Conservation (phyloP, 1,140 invertebrate genomes). For the Pogonus chalceus region DNA sequence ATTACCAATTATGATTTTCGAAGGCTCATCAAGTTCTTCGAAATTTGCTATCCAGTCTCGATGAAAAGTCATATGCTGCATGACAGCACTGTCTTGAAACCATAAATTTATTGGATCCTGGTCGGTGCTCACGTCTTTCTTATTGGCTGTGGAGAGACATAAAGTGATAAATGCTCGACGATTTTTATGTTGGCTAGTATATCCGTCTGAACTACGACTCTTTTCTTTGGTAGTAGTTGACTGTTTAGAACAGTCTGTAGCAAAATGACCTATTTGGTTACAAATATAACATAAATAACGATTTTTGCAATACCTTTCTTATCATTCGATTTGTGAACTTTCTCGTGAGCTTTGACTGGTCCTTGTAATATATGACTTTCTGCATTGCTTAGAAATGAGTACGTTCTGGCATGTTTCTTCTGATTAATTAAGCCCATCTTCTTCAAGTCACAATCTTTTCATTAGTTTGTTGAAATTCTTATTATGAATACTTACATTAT, state of each 20-base stretch:
- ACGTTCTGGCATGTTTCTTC: background rate
- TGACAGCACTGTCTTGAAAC: slow-evolving; percentile 19
- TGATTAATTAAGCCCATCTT: background rate
- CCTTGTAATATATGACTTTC: background rate
- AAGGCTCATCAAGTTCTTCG: slow-evolving; percentile 11
- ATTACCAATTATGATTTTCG: slow-evolving; percentile 8
- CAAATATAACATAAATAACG: slow-evolving; percentile 16
- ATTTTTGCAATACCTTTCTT: slow-evolving; percentile 19
- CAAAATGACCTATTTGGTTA: slow-evolving; percentile 18
- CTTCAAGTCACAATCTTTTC: background rate
- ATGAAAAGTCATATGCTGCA: slow-evolving; percentile 18
- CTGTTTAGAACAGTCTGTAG: background rate
- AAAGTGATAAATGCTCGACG: background rate
- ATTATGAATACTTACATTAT: slow-evolving; percentile 6
- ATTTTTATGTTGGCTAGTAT: background rate
- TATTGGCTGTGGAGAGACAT: background rate
- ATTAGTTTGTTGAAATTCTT: background rate
- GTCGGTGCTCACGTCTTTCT: slow-evolving; percentile 3
- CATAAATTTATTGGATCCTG: background rate
- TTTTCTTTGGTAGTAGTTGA: background rate
- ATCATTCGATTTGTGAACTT: slow-evolving; percentile 14
- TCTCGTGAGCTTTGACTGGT: background rate
- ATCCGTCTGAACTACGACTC: background rate
- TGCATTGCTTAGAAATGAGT: background rate
- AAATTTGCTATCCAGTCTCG: slow-evolving; percentile 14